These are phyloP conservation scores for Erebia ligea DNA, from an alignment of 2,888 invertebrate species.

Conservation along the genomic window DNA sequence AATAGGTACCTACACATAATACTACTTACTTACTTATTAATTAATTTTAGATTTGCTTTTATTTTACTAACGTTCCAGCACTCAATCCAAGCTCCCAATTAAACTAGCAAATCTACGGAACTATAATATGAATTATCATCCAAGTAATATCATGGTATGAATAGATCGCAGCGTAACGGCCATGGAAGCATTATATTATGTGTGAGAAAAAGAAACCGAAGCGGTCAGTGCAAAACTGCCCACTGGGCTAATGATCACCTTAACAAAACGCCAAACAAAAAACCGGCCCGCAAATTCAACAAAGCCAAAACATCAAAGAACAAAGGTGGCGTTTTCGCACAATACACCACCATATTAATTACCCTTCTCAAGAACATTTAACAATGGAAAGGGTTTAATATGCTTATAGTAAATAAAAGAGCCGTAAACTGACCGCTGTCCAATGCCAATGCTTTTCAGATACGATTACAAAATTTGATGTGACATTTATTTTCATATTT, in stretches of 20 bases:
- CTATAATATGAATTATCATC: neutral
- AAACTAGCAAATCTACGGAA: no score
- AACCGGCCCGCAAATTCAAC: conserved; percentile 58
- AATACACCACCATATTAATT: conserved; percentile 78
- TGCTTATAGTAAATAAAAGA: conserved; percentile 78
- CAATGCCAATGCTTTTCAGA: conserved; percentile 53
- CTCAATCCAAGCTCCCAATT: no score
- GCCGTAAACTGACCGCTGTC: conserved; percentile 73
- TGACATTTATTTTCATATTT: conserved; percentile 58
- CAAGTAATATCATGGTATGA: neutral
- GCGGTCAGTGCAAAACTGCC: conserved; percentile 75
- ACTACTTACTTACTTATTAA: no score
- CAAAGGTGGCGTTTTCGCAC: conserved; percentile 73
- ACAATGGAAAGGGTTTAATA: conserved; percentile 79
- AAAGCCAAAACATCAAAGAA: conserved; percentile 67
- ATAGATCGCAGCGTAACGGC: conserved; percentile 55
- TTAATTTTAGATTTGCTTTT: no score
- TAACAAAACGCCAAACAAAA: conserved; percentile 68
- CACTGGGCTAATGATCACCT: conserved; percentile 76
- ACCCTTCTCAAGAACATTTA: conserved; percentile 67
- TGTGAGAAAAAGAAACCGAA: conserved; percentile 63
- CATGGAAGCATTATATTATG: conserved; percentile 49
- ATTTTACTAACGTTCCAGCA: no score
- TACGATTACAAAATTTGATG: conserved; percentile 59
- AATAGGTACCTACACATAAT: no score